These are phyloP conservation scores for Dascyllus trimaculatus DNA, from an alignment of 2,113 vertebrate genomes.

Conservation along the genomic window DNA sequence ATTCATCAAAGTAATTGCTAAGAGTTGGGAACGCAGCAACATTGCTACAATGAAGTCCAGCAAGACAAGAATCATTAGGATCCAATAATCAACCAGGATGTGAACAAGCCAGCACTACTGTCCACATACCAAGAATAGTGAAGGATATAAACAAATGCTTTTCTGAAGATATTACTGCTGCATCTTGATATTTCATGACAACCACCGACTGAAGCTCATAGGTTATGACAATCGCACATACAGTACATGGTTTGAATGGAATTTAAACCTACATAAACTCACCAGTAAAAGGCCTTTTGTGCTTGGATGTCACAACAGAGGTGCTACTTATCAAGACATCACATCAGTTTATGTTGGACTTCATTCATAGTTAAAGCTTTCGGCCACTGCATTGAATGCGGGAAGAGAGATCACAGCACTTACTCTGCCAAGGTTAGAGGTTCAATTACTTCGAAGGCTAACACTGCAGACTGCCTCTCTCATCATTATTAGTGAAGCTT, in stretches of 20 bases:
- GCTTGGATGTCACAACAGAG: neutral
- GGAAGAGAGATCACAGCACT: slow-evolving; percentile 29
- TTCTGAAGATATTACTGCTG: too few species aligned
- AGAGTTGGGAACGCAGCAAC: neutral
- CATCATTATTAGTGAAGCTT: slow-evolving; percentile 34
- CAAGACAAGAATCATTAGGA: too few species aligned
- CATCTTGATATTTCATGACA: too few species aligned
- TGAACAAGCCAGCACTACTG: too few species aligned
- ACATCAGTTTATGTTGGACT: neutral
- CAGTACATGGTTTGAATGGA: too few species aligned
- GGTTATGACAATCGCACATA: too few species aligned
- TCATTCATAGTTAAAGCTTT: slow-evolving; percentile 12
- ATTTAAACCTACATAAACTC: neutral
- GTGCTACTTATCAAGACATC: neutral
- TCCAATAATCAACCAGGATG: too few species aligned
- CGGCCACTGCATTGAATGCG: slow-evolving; percentile 3
- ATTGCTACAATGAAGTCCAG: neutral
- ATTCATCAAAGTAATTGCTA: neutral
- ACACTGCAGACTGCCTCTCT: slow-evolving; percentile 25
- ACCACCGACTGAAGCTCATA: too few species aligned
- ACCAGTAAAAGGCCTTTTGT: slow-evolving; percentile 1
- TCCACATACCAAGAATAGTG: too few species aligned
- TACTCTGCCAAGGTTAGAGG: slow-evolving; percentile 46
- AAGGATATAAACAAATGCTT: too few species aligned
- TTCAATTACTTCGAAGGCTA: slow-evolving; percentile 33